Conservation (phyloP, 2,113 vertebrate genomes). For the cattle (Bos taurus) region DNA sequence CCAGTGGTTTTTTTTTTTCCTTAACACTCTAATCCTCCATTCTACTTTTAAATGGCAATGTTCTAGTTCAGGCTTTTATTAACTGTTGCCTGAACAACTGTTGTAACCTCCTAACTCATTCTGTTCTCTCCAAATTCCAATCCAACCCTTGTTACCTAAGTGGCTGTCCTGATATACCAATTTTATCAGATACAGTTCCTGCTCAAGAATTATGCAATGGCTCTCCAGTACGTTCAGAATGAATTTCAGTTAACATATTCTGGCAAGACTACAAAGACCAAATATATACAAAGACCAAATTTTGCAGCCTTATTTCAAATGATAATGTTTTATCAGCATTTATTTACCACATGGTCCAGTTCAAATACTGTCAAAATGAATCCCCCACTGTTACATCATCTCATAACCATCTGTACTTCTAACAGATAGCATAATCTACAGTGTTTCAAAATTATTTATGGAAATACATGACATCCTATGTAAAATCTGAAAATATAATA, state of each 20-base stretch:
- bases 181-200: neutral
- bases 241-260: neutral
- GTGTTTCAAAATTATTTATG: neutral
- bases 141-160: neutral
- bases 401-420: neutral
- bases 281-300: neutral
- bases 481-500: neutral
- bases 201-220: neutral
- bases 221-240: neutral
- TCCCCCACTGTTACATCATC: neutral
- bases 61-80: neutral
- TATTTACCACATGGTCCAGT: neutral
- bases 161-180: neutral
- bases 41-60: neutral
- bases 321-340: neutral
- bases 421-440: neutral
- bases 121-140: neutral
- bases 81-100: neutral
- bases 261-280: neutral
- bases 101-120: neutral
- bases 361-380: neutral
- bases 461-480: neutral
- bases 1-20: neutral
- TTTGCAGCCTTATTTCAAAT: neutral
- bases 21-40: neutral